Conservation (phyloP, 2,797 vertebrate genomes). For the Gambusia yucatana region DNA sequence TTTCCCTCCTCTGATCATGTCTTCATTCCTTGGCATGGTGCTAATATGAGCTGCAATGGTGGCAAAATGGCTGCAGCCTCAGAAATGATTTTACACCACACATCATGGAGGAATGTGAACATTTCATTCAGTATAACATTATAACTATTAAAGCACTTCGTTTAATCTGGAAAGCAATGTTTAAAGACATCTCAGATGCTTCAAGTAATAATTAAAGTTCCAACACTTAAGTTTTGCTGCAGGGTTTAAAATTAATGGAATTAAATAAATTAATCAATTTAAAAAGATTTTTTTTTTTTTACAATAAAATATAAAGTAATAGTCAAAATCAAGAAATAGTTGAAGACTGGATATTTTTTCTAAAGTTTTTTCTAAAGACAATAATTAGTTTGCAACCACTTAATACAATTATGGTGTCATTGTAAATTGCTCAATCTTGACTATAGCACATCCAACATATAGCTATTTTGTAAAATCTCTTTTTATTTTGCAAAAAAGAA, state of each 20-base stretch:
- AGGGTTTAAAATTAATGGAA: not conserved
- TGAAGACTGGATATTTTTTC: not conserved
- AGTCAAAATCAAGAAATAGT: not conserved
- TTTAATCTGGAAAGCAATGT: not conserved
- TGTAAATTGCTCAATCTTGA: not conserved
- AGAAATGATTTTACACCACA: slow-evolving; percentile 22
- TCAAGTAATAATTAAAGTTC: not conserved
- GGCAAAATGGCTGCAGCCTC: slow-evolving; percentile 46
- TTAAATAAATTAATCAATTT: not conserved
- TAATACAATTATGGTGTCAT: too few species aligned
- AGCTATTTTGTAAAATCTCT: not conserved
- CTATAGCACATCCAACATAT: not conserved
- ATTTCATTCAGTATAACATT: not conserved
- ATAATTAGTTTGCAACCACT: not conserved
- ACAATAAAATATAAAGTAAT: not conserved
- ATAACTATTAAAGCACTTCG: not conserved
- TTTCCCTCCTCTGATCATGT: slow-evolving; percentile 66
- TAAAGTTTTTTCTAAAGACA: not conserved
- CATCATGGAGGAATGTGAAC: slow-evolving; percentile 2
- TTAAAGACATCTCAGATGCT: not conserved
- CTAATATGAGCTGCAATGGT: slow-evolving; percentile 50
- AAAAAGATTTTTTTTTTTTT: not conserved
- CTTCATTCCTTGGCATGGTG: slow-evolving; percentile 64
- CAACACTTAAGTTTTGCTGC: not conserved
- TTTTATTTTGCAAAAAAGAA: not conserved